Evolutionary conservation across 2,797 vertebrate genomes (phyloP).

Genomic region (Cichlasoma orientale): DNA sequence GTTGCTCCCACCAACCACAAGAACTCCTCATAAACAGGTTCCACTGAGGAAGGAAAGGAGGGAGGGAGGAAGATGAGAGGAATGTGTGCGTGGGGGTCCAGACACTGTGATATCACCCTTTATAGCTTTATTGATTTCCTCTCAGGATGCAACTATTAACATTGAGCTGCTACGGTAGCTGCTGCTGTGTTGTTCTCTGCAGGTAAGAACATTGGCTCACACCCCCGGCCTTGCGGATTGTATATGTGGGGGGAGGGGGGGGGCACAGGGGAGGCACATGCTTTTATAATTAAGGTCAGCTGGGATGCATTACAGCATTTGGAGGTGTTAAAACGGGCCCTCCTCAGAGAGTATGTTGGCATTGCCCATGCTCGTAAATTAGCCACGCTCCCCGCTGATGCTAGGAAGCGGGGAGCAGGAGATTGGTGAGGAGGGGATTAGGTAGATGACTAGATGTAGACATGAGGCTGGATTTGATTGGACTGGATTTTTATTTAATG

Average conservation of each 20-base stretch:
- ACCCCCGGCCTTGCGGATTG: constrained; percentile 65
- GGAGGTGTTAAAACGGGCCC: constrained; percentile 85
- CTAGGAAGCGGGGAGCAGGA: constrained; percentile 41
- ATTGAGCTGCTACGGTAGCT: constrained; percentile 73
- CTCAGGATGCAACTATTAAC: constrained; percentile 85
- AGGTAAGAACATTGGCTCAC: constrained; percentile 77
- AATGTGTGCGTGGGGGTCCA: constrained; percentile 60
- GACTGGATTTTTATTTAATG: constrained; percentile 42
- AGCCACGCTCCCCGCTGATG: constrained; percentile 76
- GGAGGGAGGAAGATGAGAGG: constrained; percentile 23
- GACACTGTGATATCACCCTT: constrained; percentile 84
- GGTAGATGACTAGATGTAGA: constrained; percentile 50
- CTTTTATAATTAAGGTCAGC: constrained; percentile 89
- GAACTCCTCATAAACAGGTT: constrained; percentile 69
- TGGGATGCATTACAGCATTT: constrained; percentile 88
- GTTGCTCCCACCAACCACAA: constrained; percentile 59
- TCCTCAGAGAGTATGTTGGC: constrained; percentile 84
- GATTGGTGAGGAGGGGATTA: constrained; percentile 13
- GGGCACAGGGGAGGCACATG: constrained; percentile 75
- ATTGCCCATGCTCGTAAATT: constrained; percentile 84
- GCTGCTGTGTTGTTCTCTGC: constrained; percentile 77
- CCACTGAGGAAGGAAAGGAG: constrained; percentile 43
- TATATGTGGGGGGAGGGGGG: constrained; percentile 20
- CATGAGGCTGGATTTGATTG: constrained; percentile 52
- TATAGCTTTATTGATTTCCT: constrained; percentile 86